Conservation (phyloP, 2,888 invertebrate genomes). For the Philereme transversata region DNA sequence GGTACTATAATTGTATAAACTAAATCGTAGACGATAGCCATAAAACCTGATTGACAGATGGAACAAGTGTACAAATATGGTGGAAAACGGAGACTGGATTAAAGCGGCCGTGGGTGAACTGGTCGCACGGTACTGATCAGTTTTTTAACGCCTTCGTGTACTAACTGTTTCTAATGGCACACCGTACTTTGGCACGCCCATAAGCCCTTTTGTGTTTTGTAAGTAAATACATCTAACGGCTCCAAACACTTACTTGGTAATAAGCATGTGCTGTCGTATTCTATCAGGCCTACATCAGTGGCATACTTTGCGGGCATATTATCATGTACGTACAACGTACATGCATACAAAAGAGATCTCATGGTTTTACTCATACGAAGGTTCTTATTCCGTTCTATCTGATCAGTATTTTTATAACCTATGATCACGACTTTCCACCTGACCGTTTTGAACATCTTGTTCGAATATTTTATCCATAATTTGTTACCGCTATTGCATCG, state of each 20-base stretch:
- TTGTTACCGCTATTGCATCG: conserved; percentile 19
- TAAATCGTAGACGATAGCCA: conserved; percentile 32
- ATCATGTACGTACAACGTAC: no score
- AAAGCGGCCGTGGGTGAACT: conserved; percentile 72
- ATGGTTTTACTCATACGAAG: no score
- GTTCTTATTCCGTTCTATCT: no score
- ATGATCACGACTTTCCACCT: not conserved
- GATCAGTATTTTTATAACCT: no score
- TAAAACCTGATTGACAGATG: conserved; percentile 45
- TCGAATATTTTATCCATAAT: conserved; percentile 18
- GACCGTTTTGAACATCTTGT: conserved; percentile 12
- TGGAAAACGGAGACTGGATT: conserved; percentile 53
- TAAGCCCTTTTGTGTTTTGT: conserved; percentile 29
- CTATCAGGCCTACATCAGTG: conserved; percentile 2
- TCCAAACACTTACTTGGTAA: conserved; percentile 17
- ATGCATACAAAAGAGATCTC: no score
- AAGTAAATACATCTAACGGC: conserved; percentile 25
- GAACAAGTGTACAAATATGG: conserved; percentile 47
- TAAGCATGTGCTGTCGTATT: conserved; percentile 13
- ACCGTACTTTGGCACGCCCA: conserved; percentile 43
- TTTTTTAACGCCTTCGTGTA: conserved; percentile 72
- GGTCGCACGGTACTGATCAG: conserved; percentile 58
- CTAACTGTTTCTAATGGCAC: conserved; percentile 70
- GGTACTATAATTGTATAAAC: conserved; percentile 23
- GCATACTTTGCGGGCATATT: conserved; percentile 1